Conservation (phyloP, 2,888 invertebrate genomes). For the Limenitis camilla region DNA sequence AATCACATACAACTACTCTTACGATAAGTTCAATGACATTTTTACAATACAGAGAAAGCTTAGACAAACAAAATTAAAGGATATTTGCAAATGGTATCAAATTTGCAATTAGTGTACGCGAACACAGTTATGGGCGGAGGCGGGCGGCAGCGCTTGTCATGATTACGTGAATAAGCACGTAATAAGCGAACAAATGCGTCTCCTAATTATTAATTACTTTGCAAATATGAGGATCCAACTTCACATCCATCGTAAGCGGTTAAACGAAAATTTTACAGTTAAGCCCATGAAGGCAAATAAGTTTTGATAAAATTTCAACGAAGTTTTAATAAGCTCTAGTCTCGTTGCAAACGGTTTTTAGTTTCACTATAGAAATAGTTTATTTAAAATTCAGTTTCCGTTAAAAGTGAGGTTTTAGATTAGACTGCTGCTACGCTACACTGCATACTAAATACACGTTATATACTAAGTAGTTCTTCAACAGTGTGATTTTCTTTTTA, state of each 20-base stretch:
- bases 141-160: constrained; percentile 11
- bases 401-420: too few species aligned
- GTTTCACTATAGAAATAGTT: not conserved
- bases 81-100: constrained; percentile 5
- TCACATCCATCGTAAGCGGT: not conserved
- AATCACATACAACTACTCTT: not conserved
- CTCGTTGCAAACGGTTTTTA: constrained; percentile 1
- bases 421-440: too few species aligned
- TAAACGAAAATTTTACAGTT: constrained; percentile 1
- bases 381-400: not conserved
- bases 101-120: constrained; percentile 9
- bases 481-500: too few species aligned
- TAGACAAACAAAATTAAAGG: not conserved
- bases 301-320: not conserved
- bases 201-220: constrained; percentile 10
- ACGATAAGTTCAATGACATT: too few species aligned
- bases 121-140: too few species aligned
- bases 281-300: constrained; percentile 1
- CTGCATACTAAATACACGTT: too few species aligned
- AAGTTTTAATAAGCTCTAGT: constrained; percentile 6
- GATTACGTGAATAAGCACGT: constrained; percentile 3
- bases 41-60: not conserved
- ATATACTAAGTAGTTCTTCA: too few species aligned
- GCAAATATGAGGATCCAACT: constrained; percentile 5
- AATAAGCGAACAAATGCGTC: constrained; percentile 7